phyloP scores from a whole-genome alignment of 2,797 vertebrate species.

The Myoxocephalus aenaeus region DNA sequence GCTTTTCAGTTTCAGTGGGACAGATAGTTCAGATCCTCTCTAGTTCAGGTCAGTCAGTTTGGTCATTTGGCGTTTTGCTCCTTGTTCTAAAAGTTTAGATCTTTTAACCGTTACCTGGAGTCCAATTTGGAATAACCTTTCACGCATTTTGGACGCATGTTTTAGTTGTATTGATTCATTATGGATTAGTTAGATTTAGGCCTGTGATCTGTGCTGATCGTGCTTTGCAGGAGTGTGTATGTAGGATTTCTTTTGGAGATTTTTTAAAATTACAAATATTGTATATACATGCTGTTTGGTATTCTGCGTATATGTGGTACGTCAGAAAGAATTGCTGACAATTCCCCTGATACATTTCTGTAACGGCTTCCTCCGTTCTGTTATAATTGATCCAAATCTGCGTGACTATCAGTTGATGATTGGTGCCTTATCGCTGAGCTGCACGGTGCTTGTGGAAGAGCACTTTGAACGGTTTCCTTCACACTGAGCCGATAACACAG shows the following conservation, averaged over 20 bases:
- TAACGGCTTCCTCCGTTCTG: background rate
- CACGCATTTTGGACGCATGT: conserved; percentile 25
- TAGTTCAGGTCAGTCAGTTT: conserved; percentile 1
- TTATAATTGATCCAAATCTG: conserved; percentile 2
- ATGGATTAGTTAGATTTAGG: conserved; percentile 35
- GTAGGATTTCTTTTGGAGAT: background rate
- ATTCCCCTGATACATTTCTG: conserved; percentile 8
- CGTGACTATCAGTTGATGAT: conserved; percentile 5
- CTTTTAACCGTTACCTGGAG: conserved; percentile 63
- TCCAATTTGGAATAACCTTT: conserved; percentile 7
- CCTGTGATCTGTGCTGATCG: conserved; percentile 34
- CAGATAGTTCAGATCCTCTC: conserved; percentile 17
- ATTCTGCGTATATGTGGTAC: conserved; percentile 10
- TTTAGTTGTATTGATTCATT: conserved; percentile 62
- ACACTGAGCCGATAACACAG: background rate
- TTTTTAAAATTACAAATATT: conserved; percentile 33
- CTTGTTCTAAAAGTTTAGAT: conserved; percentile 24
- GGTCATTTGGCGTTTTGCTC: conserved; percentile 4
- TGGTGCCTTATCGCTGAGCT: conserved; percentile 17
- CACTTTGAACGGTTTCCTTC: conserved; percentile 16
- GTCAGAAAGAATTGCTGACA: background rate
- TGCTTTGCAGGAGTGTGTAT: conserved; percentile 4
- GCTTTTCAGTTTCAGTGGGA: conserved; percentile 24
- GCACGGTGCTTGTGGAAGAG: background rate
- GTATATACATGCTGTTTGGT: background rate